Base-by-base conservation (phyloP, 1,140 invertebrate genomes). In the Rhyacophila brunnea region DNA sequence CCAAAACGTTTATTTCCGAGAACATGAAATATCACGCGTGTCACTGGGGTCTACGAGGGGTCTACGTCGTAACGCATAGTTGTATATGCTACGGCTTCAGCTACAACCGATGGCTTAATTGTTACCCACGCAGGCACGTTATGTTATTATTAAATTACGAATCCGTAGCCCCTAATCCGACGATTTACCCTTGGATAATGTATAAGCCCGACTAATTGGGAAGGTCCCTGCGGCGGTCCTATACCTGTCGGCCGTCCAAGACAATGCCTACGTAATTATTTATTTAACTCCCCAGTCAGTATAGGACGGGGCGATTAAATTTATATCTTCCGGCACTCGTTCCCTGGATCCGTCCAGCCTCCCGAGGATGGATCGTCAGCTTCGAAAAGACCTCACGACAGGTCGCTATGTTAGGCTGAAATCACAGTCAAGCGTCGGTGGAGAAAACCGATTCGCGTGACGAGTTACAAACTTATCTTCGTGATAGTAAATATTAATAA, bases 131-230 rank as follows among this genome's bases (percentile, higher is more conserved):
- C 34, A 40, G 62, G 57, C 62, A 64, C 62, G 62, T 64, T 64
- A 64, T 64, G 58, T 60, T 64, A 64, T 64, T 64, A 64, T 64
- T 64, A 64, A 64, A 64, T 64, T 64, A 64, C 52, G 54, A 64
- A 60, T 64, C 62, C 54, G 58, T 47, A 44, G 58, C 52, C 48
- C 62, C 58, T 64, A 64, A 64, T 64, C 62, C 58, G 58, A 44
- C 62, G 62, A 64, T 64, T 60, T 60, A 51, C 52, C 62, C 62
- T 45, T 45, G 62, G 62, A 64, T 64, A 64, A 60, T 60, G 58
- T 64, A 59, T 64, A 64, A 64, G 62, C 62, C 49, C 53, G 54
- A 49, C 62, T 64, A 64, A 64, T 64, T 64, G 62, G 62, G 53
- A 17, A 43, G 54, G 58, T 58, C 62, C 52, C 57, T 20, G 32